These are phyloP conservation scores for Epinephelus lanceolatus DNA, from an alignment of 2,113 vertebrate species.

Conservation along the genomic window DNA sequence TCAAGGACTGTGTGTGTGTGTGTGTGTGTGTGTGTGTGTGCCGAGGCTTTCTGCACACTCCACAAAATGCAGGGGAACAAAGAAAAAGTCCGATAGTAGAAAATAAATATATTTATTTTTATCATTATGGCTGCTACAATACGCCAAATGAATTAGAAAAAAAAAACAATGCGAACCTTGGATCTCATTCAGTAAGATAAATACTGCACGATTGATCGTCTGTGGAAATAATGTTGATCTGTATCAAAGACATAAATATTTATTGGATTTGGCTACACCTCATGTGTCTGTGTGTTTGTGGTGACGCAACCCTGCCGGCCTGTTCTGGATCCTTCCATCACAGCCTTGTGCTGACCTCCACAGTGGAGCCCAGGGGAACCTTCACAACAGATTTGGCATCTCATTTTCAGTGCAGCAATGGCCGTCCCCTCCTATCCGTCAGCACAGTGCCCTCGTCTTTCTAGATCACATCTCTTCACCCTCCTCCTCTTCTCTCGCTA, in stretches of 20 bases:
- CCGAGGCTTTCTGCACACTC: background rate
- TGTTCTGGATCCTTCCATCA: conserved; percentile 66
- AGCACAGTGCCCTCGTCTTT: conserved; percentile 75
- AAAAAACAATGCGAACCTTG: background rate
- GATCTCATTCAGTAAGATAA: background rate
- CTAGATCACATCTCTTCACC: conserved; percentile 77
- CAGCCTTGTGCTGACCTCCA: conserved; percentile 82
- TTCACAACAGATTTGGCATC: conserved; percentile 85
- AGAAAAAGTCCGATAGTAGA: background rate
- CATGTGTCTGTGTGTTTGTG: background rate
- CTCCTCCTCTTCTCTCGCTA: conserved; percentile 34
- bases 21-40: background rate
- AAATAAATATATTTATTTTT: background rate
- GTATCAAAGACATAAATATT: conserved; percentile 1
- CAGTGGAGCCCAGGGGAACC: conserved; percentile 80
- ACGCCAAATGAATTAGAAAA: background rate
- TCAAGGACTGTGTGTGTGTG: background rate
- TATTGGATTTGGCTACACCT: conserved; percentile 24
- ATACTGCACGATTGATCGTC: background rate
- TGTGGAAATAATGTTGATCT: background rate
- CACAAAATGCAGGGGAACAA: background rate
- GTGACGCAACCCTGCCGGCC: conserved; percentile 61
- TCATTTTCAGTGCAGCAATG: conserved; percentile 76
- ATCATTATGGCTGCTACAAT: background rate
- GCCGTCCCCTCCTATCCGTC: conserved; percentile 84